A percentile compares a stretch with the other conserved stretches of the same genome.
Evolutionary conservation across 2,797 vertebrate species (phyloP).

Genomic region (Hylomyscus alleni): DNA sequence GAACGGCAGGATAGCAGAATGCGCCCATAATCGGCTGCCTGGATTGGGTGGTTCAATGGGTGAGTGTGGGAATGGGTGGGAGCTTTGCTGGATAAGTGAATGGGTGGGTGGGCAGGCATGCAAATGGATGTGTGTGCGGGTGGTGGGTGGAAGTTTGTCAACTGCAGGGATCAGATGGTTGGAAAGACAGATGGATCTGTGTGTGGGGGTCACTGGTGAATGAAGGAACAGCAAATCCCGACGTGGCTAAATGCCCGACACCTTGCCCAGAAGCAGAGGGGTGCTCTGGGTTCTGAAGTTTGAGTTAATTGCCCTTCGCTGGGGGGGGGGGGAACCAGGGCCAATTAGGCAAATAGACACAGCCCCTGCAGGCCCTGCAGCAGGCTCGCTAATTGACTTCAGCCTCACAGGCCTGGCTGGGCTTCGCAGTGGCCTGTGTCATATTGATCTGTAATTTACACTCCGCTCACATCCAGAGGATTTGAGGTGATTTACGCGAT

Average conservation of each 20-base stretch:
- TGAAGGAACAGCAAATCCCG: conserved; percentile 74
- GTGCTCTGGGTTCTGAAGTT: conserved; percentile 78
- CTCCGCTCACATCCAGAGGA: conserved; percentile 65
- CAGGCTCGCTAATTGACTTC: conserved; percentile 81
- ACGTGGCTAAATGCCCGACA: conserved; percentile 70
- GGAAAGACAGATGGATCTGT: conserved; percentile 61
- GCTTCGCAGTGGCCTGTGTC: conserved; percentile 66
- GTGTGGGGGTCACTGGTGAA: conserved; percentile 53
- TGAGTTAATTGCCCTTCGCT: conserved; percentile 83
- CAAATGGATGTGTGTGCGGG: neutral
- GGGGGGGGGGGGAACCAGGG: conserved; percentile 73
- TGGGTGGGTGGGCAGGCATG: neutral
- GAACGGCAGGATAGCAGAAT: neutral
- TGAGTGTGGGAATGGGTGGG: neutral
- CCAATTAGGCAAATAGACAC: conserved; percentile 83
- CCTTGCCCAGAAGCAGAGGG: conserved; percentile 80
- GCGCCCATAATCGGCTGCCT: neutral
- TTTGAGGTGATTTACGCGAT: conserved; percentile 64
- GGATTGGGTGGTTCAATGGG: neutral
- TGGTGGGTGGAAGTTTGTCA: neutral
- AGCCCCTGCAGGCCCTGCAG: conserved; percentile 72
- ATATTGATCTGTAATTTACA: conserved; percentile 78
- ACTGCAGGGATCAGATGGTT: neutral
- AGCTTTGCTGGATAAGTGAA: neutral
- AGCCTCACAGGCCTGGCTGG: conserved; percentile 63